Percentiles rank a stretch among this genome's conserved stretches.
phyloP scores from a whole-genome alignment of 2,888 invertebrate genomes.

The Drosophila borealis region DNA sequence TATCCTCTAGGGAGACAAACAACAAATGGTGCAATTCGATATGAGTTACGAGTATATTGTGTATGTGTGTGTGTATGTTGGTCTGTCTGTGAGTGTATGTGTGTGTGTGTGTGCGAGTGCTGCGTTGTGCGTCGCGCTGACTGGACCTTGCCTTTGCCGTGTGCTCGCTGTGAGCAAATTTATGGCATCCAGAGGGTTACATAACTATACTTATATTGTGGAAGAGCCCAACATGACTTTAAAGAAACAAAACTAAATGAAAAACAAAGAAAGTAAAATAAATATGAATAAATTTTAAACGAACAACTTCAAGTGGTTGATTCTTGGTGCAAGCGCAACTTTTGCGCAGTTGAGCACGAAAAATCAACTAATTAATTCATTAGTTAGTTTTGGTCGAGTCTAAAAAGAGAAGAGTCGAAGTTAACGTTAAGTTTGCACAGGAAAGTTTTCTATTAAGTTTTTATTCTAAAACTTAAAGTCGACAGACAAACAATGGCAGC shows the following conservation, averaged over 20 bases:
- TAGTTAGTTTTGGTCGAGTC: conserved; percentile 38
- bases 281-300: conserved; percentile 52
- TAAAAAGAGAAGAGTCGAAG: conserved; percentile 29
- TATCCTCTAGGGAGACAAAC: conserved; percentile 67
- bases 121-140: conserved; percentile 50
- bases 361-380: conserved; percentile 78
- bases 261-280: conserved; percentile 46
- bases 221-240: conserved; percentile 42
- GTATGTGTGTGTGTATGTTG: conserved; percentile 11
- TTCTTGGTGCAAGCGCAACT: conserved; percentile 24
- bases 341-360: conserved; percentile 28
- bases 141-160: conserved; percentile 59
- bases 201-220: conserved; percentile 50
- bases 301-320: conserved; percentile 46
- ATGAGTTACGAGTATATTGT: conserved; percentile 61
- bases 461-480: conserved; percentile 69
- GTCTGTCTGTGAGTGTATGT: not conserved
- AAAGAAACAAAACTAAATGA: conserved; percentile 44
- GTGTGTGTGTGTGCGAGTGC: conserved; percentile 14
- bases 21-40: conserved; percentile 77
- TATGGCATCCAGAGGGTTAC: conserved; percentile 55
- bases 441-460: conserved; percentile 67
- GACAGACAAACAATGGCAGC: conserved; percentile 54
- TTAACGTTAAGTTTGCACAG: conserved; percentile 60
- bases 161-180: conserved; percentile 50